Conservation (phyloP, 53 echinoderm and acorn worm species). For the Stichopus horrens region DNA sequence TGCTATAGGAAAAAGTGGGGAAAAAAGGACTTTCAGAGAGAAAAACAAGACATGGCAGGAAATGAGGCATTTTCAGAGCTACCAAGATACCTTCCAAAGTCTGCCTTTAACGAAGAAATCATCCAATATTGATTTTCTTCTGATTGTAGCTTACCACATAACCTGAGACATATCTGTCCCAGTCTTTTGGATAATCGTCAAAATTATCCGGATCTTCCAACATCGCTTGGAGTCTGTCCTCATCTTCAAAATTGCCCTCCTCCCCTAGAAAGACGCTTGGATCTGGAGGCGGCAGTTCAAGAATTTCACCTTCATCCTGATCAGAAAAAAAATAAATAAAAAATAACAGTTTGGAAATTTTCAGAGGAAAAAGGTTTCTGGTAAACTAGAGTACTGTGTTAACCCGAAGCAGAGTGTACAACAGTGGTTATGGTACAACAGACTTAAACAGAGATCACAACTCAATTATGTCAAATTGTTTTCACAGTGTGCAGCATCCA, state of each 20-base stretch:
- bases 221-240: slow-evolving; percentile 85
- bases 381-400: too few relatives aligned
- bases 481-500: too few relatives aligned
- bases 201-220: slow-evolving; percentile 91
- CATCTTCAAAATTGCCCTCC: slow-evolving; percentile 68
- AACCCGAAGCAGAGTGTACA: too few relatives aligned
- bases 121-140: not conserved
- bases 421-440: too few relatives aligned
- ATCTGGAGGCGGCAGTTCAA: slow-evolving; percentile 76
- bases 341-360: too few relatives aligned
- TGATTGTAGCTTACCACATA: slow-evolving; percentile 71
- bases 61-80: too few relatives aligned
- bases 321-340: not conserved
- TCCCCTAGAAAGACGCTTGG: slow-evolving; percentile 49
- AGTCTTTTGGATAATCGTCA: slow-evolving; percentile 87
- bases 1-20: too few relatives aligned
- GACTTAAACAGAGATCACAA: too few relatives aligned
- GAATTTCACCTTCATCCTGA: slow-evolving; percentile 83
- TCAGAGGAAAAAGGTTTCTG: too few relatives aligned
- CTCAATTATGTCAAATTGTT: too few relatives aligned
- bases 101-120: not conserved
- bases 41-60: too few relatives aligned
- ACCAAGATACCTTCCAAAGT: not conserved
- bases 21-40: too few relatives aligned
- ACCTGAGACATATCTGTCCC: slow-evolving; percentile 93